A percentile compares a stretch with the other conserved stretches of the same genome.
These are phyloP conservation scores for Esox lucius DNA, from an alignment of 2,797 vertebrate genomes.

Conservation along the genomic window DNA sequence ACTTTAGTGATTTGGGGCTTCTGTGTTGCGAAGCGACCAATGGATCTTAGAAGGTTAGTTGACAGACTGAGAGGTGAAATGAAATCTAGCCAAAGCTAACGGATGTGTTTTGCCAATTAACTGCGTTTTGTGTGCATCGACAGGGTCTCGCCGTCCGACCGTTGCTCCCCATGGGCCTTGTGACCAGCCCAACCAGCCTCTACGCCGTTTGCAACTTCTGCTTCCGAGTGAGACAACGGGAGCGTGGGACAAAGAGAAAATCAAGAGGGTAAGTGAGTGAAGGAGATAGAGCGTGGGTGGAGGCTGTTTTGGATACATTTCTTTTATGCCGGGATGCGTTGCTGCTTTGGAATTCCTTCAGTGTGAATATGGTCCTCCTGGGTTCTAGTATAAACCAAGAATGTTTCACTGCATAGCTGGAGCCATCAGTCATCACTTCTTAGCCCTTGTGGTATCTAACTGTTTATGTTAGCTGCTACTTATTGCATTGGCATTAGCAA, in stretches of 20 bases:
- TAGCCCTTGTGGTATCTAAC: slow-evolving; percentile 55
- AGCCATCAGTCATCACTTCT: slow-evolving; percentile 69
- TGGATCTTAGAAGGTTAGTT: background rate
- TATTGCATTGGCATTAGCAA: slow-evolving; percentile 62
- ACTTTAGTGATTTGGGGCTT: background rate
- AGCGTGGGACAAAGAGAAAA: background rate
- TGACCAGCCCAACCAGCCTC: background rate
- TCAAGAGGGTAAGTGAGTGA: background rate
- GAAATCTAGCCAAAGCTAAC: background rate
- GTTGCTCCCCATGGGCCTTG: background rate
- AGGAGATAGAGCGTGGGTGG: background rate
- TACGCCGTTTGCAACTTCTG: background rate
- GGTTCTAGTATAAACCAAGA: slow-evolving; percentile 73
- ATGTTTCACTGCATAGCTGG: slow-evolving; percentile 73
- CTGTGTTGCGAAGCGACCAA: background rate
- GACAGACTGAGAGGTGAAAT: background rate
- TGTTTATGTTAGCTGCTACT: slow-evolving; percentile 71
- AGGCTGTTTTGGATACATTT: slow-evolving; percentile 53
- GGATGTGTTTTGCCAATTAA: background rate
- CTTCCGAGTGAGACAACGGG: background rate
- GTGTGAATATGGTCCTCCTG: slow-evolving; percentile 74
- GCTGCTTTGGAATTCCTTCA: slow-evolving; percentile 72
- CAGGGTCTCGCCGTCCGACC: background rate
- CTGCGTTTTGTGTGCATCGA: background rate
- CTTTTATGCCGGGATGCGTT: slow-evolving; percentile 64